Base-by-base conservation (phyloP, 1,140 invertebrate species). In the Panagrolaimus sp. region DNA sequence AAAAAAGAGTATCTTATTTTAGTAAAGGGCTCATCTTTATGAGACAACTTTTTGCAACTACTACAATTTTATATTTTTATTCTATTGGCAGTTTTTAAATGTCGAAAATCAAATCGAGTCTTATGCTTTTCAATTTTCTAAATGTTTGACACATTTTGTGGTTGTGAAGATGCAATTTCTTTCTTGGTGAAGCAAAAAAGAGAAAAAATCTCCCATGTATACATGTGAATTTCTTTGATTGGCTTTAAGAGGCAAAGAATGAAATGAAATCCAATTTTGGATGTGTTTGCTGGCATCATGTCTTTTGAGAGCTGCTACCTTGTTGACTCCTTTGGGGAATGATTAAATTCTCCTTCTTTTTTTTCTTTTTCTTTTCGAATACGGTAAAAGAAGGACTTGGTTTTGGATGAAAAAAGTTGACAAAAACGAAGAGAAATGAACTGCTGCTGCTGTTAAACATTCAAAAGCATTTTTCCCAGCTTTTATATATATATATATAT, bases 101-200 rank as follows among this genome's bases (percentile, higher is more conserved):
- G 52, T 28, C 17, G 52, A 17, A 58, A 58, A 58, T 58, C 52
- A 58, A 58, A 58, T 58, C 52, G 52, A 28, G 21, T 28, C 48
- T 28, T 26, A 21, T 48, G 47, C 32, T 38, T 38, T 38, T 38
- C 32, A 38, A 38, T 58, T n/a, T 58, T 28, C 28, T 58, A 21
- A 58, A 28, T 28, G 52, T 28, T 58, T 58, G 52, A 58, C 52
- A 58, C 52, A 58, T 58, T 58, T 58, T 58, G 28, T 58, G 52
- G 52, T 28, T 58, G 15, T 58, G 21, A 26, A 12, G 52, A 58
- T 58, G 52, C 52, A 58, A 21, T 26, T 26, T 38, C 7, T 38
- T 38, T 38, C 7, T 38, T 7, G 32, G 32, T 38, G 32, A 38
- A 38, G 32, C 32, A 38, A 38, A 38, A 38, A 38, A 7, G 7